Evolutionary conservation across 2,888 invertebrate species (phyloP).

Genomic region (Meganola albula): DNA sequence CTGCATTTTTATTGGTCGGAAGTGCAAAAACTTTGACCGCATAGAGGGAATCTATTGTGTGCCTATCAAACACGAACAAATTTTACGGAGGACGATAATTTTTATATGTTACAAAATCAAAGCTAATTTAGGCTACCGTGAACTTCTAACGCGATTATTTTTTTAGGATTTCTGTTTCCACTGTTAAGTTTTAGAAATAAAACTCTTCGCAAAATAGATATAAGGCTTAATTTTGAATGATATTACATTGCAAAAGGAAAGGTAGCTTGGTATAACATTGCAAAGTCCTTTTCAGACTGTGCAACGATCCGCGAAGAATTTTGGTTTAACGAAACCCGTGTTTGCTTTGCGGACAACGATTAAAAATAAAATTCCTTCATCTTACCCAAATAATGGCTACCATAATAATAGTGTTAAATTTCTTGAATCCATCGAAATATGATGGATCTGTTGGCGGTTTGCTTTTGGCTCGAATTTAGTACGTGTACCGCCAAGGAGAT

Average conservation of each 20-base stretch:
- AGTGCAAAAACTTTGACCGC: conserved; percentile 17
- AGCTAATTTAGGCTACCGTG: conserved; percentile 62
- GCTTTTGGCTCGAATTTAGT: conserved; percentile 38
- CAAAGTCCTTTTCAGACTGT: conserved; percentile 53
- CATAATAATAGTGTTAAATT: conserved; percentile 71
- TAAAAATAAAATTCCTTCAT: conserved; percentile 43
- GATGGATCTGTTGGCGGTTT: conserved; percentile 64
- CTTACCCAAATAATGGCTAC: conserved; percentile 55
- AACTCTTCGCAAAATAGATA: too few species aligned
- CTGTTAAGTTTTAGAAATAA: too few species aligned
- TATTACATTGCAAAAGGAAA: conserved; percentile 12
- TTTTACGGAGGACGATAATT: conserved; percentile 24
- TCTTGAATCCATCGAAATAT: conserved; percentile 60
- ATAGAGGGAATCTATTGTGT: conserved; percentile 15
- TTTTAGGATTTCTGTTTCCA: too few species aligned
- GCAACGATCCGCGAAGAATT: conserved; percentile 70
- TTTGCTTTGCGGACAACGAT: conserved; percentile 66
- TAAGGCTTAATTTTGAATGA: too few species aligned
- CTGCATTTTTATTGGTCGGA: conserved; percentile 14
- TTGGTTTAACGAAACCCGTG: conserved; percentile 49
- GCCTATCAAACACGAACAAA: conserved; percentile 16
- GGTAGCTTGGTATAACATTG: conserved; percentile 28
- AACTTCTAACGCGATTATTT: conserved; percentile 60
- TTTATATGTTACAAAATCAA: conserved; percentile 35
- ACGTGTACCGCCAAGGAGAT: conserved; percentile 30